Base-by-base conservation (phyloP, 1,140 invertebrate species). In the Atta texana region DNA sequence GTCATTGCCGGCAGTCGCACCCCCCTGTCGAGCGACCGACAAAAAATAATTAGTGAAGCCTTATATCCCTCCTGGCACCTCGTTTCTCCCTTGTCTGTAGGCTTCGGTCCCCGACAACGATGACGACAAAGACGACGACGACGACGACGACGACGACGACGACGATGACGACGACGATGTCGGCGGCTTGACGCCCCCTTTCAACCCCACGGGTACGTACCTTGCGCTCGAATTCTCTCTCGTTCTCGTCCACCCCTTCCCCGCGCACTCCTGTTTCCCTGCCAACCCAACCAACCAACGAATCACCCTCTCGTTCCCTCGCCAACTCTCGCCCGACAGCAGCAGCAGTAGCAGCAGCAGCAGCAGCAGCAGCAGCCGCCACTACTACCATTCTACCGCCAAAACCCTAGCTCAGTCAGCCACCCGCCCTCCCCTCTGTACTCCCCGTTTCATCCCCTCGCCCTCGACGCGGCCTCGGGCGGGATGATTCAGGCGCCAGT, bases 1-100 rank as follows among this genome's bases (percentile, higher is more conserved):
- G 93, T 94, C 93, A 93, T 92, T 92, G 92, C 88, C 89, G 91
- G 88, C 90, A 91, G 90, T 91, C 91, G 92, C 94, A 93, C 93
- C 94, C 94, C 94, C 94, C 92, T 93, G 92, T 94, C 93, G 93
- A 92, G 93, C 92, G 92, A 89, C 92, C 93, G 92, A 94, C 94
- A 94, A 95, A 95, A 94, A 95, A 94, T 94, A 94, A 95, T 94
- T 95, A 95, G 94, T 93, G 94, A 94, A 95, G 94, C 94, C 94
- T 93, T 94, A 94, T 92, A 91, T 93, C 93, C 94, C 82, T 31
- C 85, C 78, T 72, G 69, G 55, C 75, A 59, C 77, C 77, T 71
- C 64, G 69, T 78, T 69, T 57, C 64, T 63, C 77, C 51, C 69
- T 76, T 51, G 81, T n/a, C 77, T 66, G 24, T 57, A 84, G 55